These are phyloP conservation scores for Oegoconia quadripuncta DNA, from an alignment of 2,888 invertebrate species.

Conservation along the genomic window DNA sequence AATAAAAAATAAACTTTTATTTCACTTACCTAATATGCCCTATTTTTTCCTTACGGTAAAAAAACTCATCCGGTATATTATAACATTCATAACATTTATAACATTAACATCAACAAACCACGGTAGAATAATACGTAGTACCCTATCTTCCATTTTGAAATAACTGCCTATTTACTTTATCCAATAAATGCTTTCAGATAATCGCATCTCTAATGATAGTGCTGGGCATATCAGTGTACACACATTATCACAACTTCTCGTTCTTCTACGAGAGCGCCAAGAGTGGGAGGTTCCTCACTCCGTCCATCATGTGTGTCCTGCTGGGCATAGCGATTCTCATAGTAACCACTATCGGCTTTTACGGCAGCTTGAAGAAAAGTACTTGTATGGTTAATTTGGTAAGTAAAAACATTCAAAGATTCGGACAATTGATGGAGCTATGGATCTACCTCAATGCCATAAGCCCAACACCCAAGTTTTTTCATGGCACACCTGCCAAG, in stretches of 20 bases:
- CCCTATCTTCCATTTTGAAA: neutral
- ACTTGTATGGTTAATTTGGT: conserved; percentile 84
- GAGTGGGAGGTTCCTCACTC: conserved; percentile 80
- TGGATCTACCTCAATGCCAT: too few species aligned
- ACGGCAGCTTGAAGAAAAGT: conserved; percentile 89
- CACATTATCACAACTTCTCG: conserved; percentile 57
- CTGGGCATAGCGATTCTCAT: conserved; percentile 86
- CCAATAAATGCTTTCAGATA: conserved; percentile 40
- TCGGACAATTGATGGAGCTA: too few species aligned
- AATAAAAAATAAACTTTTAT: too few species aligned
- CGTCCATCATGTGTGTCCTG: conserved; percentile 86
- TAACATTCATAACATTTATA: neutral
- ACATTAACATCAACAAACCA: too few species aligned
- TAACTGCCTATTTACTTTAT: neutral
- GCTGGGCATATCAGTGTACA: conserved; percentile 63
- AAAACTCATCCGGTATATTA: too few species aligned
- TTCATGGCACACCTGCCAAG: too few species aligned
- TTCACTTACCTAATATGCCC: too few species aligned
- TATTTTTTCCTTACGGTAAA: too few species aligned
- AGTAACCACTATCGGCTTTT: conserved; percentile 90
- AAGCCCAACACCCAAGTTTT: too few species aligned
- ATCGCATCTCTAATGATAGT: conserved; percentile 62
- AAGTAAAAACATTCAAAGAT: conserved; percentile 29
- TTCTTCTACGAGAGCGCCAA: conserved; percentile 55
- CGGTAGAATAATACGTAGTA: too few species aligned